A percentile compares a stretch with the other conserved stretches of the same genome.
These are phyloP conservation scores for Azorinus chamasolen DNA, from an alignment of 2,888 invertebrate species.

Conservation along the genomic window DNA sequence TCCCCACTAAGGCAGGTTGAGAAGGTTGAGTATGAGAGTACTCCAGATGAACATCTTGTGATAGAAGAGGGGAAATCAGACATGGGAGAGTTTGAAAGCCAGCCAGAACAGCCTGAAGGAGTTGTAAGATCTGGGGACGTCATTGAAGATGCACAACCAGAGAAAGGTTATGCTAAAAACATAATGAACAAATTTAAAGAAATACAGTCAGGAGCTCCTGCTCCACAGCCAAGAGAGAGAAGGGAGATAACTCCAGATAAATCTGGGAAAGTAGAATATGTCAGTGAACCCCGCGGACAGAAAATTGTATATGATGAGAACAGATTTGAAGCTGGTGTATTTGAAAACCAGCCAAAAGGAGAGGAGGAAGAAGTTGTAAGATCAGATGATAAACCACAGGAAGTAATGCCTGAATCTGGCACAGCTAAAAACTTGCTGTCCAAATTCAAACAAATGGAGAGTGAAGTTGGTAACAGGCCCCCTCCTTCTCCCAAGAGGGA, in stretches of 20 bases:
- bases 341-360: constrained; percentile 75
- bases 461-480: constrained; percentile 66
- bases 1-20: constrained; percentile 71
- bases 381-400: constrained; percentile 71
- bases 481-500: constrained; percentile 74
- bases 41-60: constrained; percentile 67
- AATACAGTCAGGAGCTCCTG: constrained; percentile 88
- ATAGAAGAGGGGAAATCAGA: constrained; percentile 73
- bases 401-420: constrained; percentile 76
- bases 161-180: constrained; percentile 92
- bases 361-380: constrained; percentile 76
- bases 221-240: constrained; percentile 48
- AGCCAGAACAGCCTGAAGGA: constrained; percentile 70
- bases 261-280: constrained; percentile 77
- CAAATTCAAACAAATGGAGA: constrained; percentile 77
- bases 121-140: constrained; percentile 72
- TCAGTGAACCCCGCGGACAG: constrained; percentile 77
- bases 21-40: constrained; percentile 72
- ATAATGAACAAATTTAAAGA: constrained; percentile 95
- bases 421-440: constrained; percentile 76
- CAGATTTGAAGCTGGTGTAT: constrained; percentile 76
- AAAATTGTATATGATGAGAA: constrained; percentile 73
- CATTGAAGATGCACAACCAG: constrained; percentile 82
- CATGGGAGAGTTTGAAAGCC: constrained; percentile 79
- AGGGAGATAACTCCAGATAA: constrained; percentile 79